These are phyloP conservation scores for Chelmon rostratus DNA, from an alignment of 2,797 vertebrate species.

Conservation along the genomic window DNA sequence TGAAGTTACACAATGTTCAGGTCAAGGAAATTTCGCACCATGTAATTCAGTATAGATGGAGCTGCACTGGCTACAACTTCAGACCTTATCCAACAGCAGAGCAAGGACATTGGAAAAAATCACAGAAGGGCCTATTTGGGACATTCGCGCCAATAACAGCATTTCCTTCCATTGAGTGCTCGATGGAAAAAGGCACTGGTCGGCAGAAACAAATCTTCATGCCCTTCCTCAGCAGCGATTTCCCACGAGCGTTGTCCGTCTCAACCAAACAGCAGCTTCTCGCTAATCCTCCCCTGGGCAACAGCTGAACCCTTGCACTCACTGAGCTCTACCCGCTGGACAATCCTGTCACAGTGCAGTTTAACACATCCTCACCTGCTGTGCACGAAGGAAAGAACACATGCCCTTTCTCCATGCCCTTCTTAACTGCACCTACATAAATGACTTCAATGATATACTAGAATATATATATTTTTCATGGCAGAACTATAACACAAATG, in stretches of 20 bases:
- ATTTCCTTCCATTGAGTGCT: conserved; percentile 23
- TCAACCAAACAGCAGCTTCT: conserved; percentile 53
- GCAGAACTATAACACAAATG: not conserved
- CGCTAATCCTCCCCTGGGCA: conserved; percentile 57
- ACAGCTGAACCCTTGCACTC: conserved; percentile 61
- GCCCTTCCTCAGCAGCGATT: conserved; percentile 27
- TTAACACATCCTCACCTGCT: conserved; percentile 62
- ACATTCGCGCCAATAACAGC: not conserved
- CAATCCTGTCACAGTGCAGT: conserved; percentile 51
- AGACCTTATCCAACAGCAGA: conserved; percentile 24
- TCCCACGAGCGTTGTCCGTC: conserved; percentile 51
- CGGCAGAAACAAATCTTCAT: conserved; percentile 33
- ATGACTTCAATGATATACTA: not conserved
- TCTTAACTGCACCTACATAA: conserved; percentile 7
- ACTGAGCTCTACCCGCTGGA: conserved; percentile 41
- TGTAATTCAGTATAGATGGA: conserved; percentile 30
- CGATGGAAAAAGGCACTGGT: conserved; percentile 29
- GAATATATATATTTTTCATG: not conserved
- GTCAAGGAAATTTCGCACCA: conserved; percentile 42
- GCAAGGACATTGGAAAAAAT: conserved; percentile 12
- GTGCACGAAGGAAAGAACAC: conserved; percentile 19
- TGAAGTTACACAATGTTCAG: conserved; percentile 30
- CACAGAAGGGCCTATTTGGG: conserved; percentile 4
- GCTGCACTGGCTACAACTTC: not conserved
- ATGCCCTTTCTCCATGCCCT: conserved; percentile 3